Conservation (phyloP, 2,888 invertebrate species). For the Drosophila buzzatii region DNA sequence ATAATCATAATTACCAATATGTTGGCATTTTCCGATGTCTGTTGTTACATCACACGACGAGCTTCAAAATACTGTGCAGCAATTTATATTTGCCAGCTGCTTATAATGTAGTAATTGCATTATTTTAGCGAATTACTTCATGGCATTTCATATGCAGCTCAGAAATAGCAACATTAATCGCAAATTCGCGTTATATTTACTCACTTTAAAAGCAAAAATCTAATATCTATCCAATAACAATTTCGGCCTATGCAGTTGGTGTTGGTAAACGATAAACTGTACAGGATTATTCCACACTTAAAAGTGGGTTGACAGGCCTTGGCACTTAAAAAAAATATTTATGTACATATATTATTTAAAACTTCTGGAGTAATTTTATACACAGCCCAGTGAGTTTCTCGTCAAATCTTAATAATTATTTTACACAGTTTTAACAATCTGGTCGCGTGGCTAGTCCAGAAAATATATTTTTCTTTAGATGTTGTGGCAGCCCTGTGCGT, state of each 20-base stretch:
- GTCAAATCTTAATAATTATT: neutral
- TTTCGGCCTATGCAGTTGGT: conserved; percentile 47
- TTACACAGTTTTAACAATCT: neutral
- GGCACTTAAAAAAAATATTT: neutral
- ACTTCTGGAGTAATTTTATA: neutral
- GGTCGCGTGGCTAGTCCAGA: neutral
- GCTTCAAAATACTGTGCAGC: neutral
- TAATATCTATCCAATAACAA: conserved; percentile 69
- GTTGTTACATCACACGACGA: conserved; percentile 49
- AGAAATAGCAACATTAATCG: neutral
- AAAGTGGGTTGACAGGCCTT: conserved; percentile 27
- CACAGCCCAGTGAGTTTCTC: neutral
- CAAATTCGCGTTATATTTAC: conserved; percentile 34
- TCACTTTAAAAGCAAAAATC: conserved; percentile 65
- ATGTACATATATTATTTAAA: neutral
- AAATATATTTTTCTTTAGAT: neutral
- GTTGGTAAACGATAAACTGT: conserved; percentile 50
- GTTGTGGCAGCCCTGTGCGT: conserved; percentile 53
- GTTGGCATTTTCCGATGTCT: conserved; percentile 28
- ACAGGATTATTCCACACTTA: conserved; percentile 16
- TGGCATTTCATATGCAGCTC: neutral
- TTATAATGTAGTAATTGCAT: no score
- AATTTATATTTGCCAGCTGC: neutral
- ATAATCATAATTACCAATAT: conserved; percentile 12
- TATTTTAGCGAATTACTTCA: neutral